Evolutionary conservation across 1,140 invertebrate species (phyloP), one percentile per base, ranked within the genome.

Genomic region (Agrilus planipennis): DNA sequence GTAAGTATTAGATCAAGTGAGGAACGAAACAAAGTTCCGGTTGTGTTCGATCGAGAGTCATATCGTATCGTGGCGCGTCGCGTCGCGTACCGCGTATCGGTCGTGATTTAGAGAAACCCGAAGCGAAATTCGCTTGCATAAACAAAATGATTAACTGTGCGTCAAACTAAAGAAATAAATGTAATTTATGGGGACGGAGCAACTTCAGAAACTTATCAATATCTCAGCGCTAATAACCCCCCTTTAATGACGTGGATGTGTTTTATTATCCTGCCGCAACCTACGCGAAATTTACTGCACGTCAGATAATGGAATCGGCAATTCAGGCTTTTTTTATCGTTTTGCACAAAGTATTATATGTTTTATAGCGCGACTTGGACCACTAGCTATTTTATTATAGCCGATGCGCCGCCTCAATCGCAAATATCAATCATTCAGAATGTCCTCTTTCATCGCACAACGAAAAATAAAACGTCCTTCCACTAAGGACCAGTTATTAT

Each of bases 161-260:
- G 56, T 58, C 56, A 58, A 58, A 58, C 56, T 57, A 58, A 57
- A 58, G 56, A 55, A 58, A 58, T 58, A 58, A 58, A 57, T 51
- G 55, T 57, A 53, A 60, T 60, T 60, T 60, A 60, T 60, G 42
- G 53, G 52, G 54, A 54, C 46, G 44, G 50, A 53, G 53, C 51
- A 56, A 57, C 49, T 58, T 53, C 46, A 52, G 47, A 55, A 56
- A 60, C 55, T 60, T 60, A 60, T 60, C 57, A 60, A 60, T 60
- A 60, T 55, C 52, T 51, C 46, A 49, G 57, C 54, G 55, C 57
- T 60, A 60, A 60, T 60, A 60, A 60, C 54, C 40, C 54, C n/a
- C 53, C 56, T 57, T 52, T 55, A 58, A 58, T 57, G 56, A 58
- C 54, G 53, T 50, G 46, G 50, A 57, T 51, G 56, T 58, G 54